A percentile compares a stretch with the other conserved stretches of the same genome.
Conservation (phyloP, 2,113 vertebrate genomes). For the Tragulus kanchil region DNA sequence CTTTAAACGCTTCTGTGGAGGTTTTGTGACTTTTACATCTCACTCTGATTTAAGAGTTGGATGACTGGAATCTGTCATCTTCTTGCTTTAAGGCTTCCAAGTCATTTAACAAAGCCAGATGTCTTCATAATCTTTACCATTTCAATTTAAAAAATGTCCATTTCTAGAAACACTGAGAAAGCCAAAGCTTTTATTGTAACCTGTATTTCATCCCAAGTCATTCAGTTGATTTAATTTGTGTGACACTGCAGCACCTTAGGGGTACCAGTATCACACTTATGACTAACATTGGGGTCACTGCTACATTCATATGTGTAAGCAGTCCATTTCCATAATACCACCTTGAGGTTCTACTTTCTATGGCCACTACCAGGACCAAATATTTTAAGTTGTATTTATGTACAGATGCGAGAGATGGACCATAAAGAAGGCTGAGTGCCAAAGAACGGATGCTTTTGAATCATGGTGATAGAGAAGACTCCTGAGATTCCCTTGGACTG, state of each 20-base stretch:
- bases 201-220: neutral
- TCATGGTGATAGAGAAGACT: no score
- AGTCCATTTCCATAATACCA: neutral
- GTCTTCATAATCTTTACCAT: conserved; percentile 1
- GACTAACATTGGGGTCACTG: neutral
- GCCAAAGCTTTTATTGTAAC: neutral
- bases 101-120: conserved; percentile 13
- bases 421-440: no score
- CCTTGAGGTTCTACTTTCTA: neutral
- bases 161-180: neutral
- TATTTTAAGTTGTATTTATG: neutral
- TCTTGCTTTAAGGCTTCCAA: neutral
- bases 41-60: neutral
- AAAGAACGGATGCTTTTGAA: no score
- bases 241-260: neutral
- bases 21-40: neutral
- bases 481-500: no score
- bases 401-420: no score
- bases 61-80: neutral
- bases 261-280: neutral
- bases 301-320: neutral
- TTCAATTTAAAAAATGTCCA: neutral
- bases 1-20: neutral
- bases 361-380: neutral
- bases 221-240: neutral